Evolutionary conservation across 2,888 invertebrate genomes (phyloP).

Genomic region (Oasisia sp.): DNA sequence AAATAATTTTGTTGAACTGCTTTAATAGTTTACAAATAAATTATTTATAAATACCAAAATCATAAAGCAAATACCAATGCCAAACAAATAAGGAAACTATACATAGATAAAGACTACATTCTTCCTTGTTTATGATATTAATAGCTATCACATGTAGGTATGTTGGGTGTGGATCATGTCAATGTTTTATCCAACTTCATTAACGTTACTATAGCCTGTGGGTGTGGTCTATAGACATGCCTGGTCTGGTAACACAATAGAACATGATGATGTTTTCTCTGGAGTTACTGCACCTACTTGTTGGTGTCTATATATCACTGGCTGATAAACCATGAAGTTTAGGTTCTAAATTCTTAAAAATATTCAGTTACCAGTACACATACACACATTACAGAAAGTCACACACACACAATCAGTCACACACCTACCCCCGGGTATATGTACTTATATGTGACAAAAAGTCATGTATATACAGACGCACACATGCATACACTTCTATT

Average conservation of each 20-base stretch:
- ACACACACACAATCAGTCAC: too few species aligned
- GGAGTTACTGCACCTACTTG: neutral
- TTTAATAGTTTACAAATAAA: neutral
- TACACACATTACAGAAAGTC: too few species aligned
- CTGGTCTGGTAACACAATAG: neutral
- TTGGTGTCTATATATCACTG: neutral
- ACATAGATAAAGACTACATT: neutral
- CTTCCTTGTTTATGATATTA: neutral
- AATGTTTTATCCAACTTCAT: neutral
- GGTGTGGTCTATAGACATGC: neutral
- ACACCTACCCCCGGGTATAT: neutral
- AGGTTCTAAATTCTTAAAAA: neutral
- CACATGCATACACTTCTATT: too few species aligned
- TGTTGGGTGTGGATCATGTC: neutral
- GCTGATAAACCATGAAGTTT: neutral
- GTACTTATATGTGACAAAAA: neutral
- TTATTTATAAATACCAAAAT: neutral
- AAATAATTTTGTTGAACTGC: neutral
- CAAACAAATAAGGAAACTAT: neutral
- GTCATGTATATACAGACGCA: too few species aligned
- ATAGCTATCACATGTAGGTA: constrained; percentile 3
- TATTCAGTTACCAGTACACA: too few species aligned
- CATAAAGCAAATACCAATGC: neutral
- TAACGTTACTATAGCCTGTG: neutral
- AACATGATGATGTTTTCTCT: neutral